phyloP scores from a whole-genome alignment of 2,797 vertebrate species.

The Arnoldichthys spilopterus region DNA sequence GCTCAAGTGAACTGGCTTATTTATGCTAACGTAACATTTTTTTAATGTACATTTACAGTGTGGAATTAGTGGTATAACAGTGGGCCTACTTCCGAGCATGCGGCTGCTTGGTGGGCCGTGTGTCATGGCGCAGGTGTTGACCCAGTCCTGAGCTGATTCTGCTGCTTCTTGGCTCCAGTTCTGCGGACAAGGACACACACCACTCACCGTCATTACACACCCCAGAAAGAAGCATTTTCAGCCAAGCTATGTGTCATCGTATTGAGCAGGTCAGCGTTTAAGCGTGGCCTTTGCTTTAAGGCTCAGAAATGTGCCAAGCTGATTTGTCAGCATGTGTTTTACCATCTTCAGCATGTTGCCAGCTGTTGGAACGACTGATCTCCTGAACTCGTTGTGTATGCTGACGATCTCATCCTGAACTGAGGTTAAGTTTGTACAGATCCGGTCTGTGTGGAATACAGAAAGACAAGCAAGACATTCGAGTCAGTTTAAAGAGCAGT shows the following conservation, averaged over 20 bases:
- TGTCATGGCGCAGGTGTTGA: conserved; percentile 63
- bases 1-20: too few species aligned
- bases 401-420: conserved; percentile 71
- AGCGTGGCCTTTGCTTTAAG: neutral
- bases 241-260: too few species aligned
- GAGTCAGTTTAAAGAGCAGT: neutral
- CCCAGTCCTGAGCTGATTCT: conserved; percentile 67
- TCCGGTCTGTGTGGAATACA: conserved; percentile 47
- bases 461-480: neutral
- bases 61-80: neutral
- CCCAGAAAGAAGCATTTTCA: neutral
- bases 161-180: conserved; percentile 62
- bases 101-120: conserved; percentile 65
- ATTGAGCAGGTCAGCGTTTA: too few species aligned
- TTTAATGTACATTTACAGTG: too few species aligned
- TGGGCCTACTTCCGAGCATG: conserved; percentile 61
- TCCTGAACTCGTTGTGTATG: conserved; percentile 69
- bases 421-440: conserved; percentile 56
- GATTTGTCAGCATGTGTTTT: neutral
- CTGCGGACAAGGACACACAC: conserved; percentile 54
- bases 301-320: neutral
- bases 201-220: neutral
- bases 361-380: conserved; percentile 65
- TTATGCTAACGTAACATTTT: too few species aligned
- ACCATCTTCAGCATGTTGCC: conserved; percentile 79